Evolutionary conservation across 2,888 invertebrate species (phyloP).

Genomic region (Eucera pruinosa): DNA sequence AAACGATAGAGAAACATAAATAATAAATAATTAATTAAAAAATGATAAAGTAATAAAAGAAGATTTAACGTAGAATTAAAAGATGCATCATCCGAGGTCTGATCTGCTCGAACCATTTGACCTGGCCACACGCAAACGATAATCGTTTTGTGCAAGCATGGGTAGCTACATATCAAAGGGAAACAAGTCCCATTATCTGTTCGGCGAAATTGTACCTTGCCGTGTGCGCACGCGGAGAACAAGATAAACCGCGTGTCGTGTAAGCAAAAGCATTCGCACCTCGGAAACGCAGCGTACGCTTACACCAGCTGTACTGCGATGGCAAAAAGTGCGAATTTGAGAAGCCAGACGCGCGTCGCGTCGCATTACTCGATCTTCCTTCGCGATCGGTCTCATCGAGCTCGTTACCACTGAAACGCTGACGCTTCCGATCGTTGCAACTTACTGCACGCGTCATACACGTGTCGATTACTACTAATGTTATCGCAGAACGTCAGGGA

Average conservation of each 20-base stretch:
- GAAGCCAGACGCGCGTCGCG: constrained; percentile 45
- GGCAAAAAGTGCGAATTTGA: constrained; percentile 35
- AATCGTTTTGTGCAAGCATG: not conserved
- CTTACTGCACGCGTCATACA: not conserved
- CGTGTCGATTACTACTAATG: not conserved
- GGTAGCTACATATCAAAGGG: not conserved
- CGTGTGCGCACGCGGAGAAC: not conserved
- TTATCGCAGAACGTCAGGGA: not conserved
- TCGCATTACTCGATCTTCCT: constrained; percentile 35
- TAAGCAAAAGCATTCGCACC: not conserved
- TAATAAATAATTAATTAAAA: too few relatives aligned
- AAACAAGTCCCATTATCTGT: constrained; percentile 33
- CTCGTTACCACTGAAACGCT: constrained; percentile 20
- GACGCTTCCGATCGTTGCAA: constrained; percentile 7
- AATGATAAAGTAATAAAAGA: not conserved
- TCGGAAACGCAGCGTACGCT: not conserved
- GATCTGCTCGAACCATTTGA: too few relatives aligned
- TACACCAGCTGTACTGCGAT: not conserved
- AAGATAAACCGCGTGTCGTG: constrained; percentile 22
- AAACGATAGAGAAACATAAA: too few relatives aligned
- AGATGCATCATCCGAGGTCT: too few relatives aligned
- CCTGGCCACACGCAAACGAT: constrained; percentile 6
- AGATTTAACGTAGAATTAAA: not conserved
- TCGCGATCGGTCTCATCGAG: constrained; percentile 26
- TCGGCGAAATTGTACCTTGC: constrained; percentile 12